Evolutionary conservation across 2,113 vertebrate genomes (phyloP), one percentile per base, ranked within the genome.

Genomic region (Melierax canorus): DNA sequence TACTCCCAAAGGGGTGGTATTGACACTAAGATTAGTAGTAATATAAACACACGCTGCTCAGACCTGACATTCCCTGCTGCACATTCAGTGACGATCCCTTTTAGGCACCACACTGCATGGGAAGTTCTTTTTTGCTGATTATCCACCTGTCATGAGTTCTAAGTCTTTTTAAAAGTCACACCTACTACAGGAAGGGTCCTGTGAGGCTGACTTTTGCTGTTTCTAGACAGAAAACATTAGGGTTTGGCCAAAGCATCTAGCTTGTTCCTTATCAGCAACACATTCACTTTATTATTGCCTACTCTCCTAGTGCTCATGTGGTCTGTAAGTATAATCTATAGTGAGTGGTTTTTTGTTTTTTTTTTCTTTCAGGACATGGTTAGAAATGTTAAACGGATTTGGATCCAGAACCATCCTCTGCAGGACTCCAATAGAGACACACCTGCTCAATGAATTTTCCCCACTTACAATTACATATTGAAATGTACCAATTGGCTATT

Each of bases 401-500:
- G 66, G 21, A 85, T 75, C 58, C 36, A 68, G 56, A 88, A 18
- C 30, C 19, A 18, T 87, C 85, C 53, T 68, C 62, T 68, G 34
- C 60, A 75, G 60, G 64, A 81, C 64, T 78, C 38, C 73, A 78
- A 2, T 21, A 59, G 46, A 78, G 69, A 63, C 43, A 85, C 51
- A 87, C 26, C 46, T 79, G 53, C 27, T 58, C 78, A 72, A 6
- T 82, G 38, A 81, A 50, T 41, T 81, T 81, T 64, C 8, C 7
- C 60, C 43, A 78, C 64, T 87, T 91, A 76, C 39, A 92, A 30
- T 86, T 94, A 48, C 53, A 73, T 53, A 79, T 53, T 29, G 69
- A 93, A 66, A 79, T 86, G 53, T 64, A 93, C 8, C 87, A 91
- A 18, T 76, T 82, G 93, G 62, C 48, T 92, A 15, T 3, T 91